Conservation (phyloP, 2,797 vertebrate genomes). For the Platyrinchus mystaceus region DNA sequence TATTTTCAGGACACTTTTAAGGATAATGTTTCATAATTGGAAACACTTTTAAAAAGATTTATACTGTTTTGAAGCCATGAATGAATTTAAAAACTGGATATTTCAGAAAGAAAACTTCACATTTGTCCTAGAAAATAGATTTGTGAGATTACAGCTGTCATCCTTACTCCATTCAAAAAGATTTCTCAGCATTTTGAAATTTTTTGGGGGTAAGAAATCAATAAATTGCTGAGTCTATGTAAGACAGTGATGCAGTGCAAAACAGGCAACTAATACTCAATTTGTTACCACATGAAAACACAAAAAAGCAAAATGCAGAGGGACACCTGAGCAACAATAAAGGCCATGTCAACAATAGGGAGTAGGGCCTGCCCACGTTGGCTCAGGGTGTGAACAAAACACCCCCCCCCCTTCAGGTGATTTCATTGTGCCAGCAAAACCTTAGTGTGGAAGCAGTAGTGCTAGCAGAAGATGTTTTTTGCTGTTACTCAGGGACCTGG, state of each 20-base stretch:
- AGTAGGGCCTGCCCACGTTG: not conserved
- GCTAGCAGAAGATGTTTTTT: not conserved
- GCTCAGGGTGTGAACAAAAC: not conserved
- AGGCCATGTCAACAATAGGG: too few relatives aligned
- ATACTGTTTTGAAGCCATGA: not conserved
- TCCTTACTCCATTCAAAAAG: not conserved
- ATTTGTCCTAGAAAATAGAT: not conserved
- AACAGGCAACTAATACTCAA: not conserved
- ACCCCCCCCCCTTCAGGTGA: not conserved
- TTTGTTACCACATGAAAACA: not conserved
- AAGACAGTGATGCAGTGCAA: not conserved
- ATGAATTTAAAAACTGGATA: not conserved
- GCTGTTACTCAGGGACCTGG: not conserved
- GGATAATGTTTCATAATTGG: not conserved
- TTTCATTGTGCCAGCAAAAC: not conserved
- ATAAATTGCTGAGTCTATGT: not conserved
- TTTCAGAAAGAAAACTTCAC: not conserved
- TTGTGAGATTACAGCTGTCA: not conserved
- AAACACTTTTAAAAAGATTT: not conserved
- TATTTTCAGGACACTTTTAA: not conserved
- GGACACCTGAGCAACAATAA: not conserved
- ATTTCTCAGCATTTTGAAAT: not conserved
- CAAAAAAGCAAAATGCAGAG: not conserved
- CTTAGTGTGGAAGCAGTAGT: not conserved
- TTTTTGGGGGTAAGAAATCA: not conserved